phyloP scores from a whole-genome alignment of 2,797 vertebrate species.

The Prionace glauca region DNA sequence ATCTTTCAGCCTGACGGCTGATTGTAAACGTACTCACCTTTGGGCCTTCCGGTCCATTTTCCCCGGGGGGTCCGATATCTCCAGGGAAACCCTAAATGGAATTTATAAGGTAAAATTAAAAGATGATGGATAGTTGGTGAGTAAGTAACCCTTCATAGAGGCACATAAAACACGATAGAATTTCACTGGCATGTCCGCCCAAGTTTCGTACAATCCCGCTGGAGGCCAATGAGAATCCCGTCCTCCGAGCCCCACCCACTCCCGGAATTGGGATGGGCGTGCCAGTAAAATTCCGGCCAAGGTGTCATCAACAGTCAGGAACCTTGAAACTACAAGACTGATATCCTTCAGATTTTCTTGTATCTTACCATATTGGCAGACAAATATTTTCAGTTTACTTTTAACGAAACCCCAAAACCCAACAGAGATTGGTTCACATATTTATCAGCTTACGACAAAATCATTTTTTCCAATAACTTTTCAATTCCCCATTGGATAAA shows the following conservation, averaged over 20 bases:
- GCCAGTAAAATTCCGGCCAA: no score
- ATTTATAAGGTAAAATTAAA: slow-evolving; percentile 38
- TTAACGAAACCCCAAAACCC: not conserved
- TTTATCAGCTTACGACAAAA: not conserved
- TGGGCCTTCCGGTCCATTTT: slow-evolving; percentile 80
- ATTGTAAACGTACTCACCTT: slow-evolving; percentile 68
- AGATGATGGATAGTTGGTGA: not conserved
- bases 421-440: not conserved
- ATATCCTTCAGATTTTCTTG: not conserved
- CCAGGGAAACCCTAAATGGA: slow-evolving; percentile 83
- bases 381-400: not conserved
- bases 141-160: not conserved
- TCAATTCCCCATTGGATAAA: not conserved
- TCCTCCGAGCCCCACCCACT: no score
- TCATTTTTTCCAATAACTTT: not conserved
- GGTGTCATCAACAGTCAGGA: not conserved
- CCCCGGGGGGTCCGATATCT: slow-evolving; percentile 85
- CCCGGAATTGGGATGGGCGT: no score
- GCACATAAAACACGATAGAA: not conserved
- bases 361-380: not conserved
- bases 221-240: no score
- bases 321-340: not conserved
- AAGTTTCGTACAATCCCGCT: no score
- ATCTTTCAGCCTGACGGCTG: no score
- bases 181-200: no score